phyloP scores from a whole-genome alignment of 2,888 invertebrate genomes.

The Ernsta delagoae region DNA sequence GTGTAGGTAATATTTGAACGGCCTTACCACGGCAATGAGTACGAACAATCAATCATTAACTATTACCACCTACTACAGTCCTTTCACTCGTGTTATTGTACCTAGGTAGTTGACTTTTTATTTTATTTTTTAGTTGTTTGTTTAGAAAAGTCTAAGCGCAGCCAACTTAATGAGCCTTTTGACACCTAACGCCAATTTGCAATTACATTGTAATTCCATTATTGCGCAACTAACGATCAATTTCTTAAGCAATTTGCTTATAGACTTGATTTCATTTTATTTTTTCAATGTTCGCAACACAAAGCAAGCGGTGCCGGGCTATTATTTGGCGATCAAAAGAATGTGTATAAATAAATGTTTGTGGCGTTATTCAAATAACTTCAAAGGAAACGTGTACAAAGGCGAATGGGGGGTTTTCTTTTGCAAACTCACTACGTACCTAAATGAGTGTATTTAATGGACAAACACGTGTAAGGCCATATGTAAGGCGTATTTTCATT shows the following conservation, averaged over 20 bases:
- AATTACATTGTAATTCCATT: slow-evolving; percentile 25
- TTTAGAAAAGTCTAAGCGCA: background rate
- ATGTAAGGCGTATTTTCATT: slow-evolving; percentile 8
- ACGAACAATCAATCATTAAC: background rate
- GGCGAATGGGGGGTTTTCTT: slow-evolving; percentile 32
- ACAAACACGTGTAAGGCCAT: slow-evolving; percentile 22
- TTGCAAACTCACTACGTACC: slow-evolving; percentile 32
- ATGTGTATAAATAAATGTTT: slow-evolving; percentile 35
- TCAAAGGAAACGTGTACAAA: slow-evolving; percentile 32
- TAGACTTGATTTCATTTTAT: slow-evolving; percentile 28
- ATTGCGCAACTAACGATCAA: slow-evolving; percentile 35
- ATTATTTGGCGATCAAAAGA: slow-evolving; percentile 36
- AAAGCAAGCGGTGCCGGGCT: slow-evolving; percentile 30
- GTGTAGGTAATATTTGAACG: no score
- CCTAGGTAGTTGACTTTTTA: no score
- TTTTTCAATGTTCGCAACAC: slow-evolving; percentile 27
- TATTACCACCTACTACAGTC: slow-evolving; percentile 23
- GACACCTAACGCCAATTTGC: slow-evolving; percentile 51
- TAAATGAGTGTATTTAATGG: slow-evolving; percentile 23
- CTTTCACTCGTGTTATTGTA: slow-evolving; percentile 23
- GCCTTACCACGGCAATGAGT: no score
- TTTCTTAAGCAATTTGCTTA: slow-evolving; percentile 44
- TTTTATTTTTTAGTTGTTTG: background rate
- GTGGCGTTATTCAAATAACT: slow-evolving; percentile 36
- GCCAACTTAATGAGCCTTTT: slow-evolving; percentile 36